Evolutionary conservation across 2,888 invertebrate genomes (phyloP), one percentile per base, ranked within the genome.

Genomic region (Drosophila macrospina): DNA sequence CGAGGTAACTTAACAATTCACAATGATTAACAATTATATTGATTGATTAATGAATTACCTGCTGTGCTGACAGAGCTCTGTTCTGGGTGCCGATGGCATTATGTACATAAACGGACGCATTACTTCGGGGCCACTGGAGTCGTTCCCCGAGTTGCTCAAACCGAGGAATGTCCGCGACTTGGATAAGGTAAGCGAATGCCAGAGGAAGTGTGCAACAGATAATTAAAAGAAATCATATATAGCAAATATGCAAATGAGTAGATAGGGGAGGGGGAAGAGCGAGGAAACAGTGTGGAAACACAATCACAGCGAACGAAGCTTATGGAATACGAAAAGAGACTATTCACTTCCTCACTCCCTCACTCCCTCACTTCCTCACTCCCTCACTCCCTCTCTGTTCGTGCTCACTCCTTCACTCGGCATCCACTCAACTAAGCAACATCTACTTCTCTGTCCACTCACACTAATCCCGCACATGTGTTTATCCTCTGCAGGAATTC

Each of bases 101-200:
- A 89, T 91, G 90, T 91, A 92, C 75, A 90, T 90, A 89, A 90
- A 91, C 70, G 91, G 91, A 78, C 90, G 85, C 89, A 91, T 91
- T 79, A 90, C 91, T 84, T 92, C 92, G 75, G 92, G 92, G 36
- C 92, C 92, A 68, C 79, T 92, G 84, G 91, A 91, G 42, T 90
- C 91, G 48, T 80, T 92, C 13, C 76, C 90, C 63, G 91, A 91
- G 74, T 80, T 90, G 39, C 86, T 92, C 39, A 86, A 92, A 69
- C 92, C 92, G 8, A 88, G 88, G 64, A 90, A 89, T 74, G 80
- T 88, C 64, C 84, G 83, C 56, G 92, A 92, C 69, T 88, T 91
- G 80, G 91, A 91, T 89, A 91, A 91, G 91, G 91, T 91, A 30
- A 41, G 30, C 7, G 1, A 41, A n/a, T 10, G n/a, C 3, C 11